phyloP scores from a whole-genome alignment of 2,797 vertebrate species.

The Characodon lateralis region DNA sequence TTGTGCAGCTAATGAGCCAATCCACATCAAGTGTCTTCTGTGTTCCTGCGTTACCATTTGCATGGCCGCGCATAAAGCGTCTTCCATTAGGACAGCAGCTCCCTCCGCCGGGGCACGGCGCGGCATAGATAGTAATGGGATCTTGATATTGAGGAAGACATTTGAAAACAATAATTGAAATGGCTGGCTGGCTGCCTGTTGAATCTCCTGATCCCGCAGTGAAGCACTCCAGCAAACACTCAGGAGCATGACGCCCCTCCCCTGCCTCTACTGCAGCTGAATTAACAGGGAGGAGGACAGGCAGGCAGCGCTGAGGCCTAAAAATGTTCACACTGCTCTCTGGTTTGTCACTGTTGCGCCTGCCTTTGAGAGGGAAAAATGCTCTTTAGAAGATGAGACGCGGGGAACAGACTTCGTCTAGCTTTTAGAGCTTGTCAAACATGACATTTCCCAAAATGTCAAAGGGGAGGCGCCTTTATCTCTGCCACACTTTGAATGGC shows the following conservation, averaged over 20 bases:
- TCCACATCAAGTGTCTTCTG: conserved; percentile 60
- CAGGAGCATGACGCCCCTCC: conserved; percentile 40
- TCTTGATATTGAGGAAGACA: conserved; percentile 75
- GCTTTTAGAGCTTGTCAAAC: conserved; percentile 66
- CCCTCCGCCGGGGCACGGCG: conserved; percentile 40
- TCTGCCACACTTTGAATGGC: conserved; percentile 47
- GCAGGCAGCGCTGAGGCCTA: conserved; percentile 28
- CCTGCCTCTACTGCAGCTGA: conserved; percentile 12
- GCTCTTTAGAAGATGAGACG: conserved; percentile 57
- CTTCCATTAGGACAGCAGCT: conserved; percentile 55
- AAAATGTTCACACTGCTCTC: conserved; percentile 54
- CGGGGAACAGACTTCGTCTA: conserved; percentile 43
- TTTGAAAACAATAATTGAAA: conserved; percentile 80
- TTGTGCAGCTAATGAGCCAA: conserved; percentile 69
- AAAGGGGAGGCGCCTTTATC: conserved; percentile 58
- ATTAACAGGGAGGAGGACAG: conserved; percentile 47
- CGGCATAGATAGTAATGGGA: conserved; percentile 70
- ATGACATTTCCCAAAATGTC: conserved; percentile 71
- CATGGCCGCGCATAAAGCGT: conserved; percentile 64
- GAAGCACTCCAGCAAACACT: conserved; percentile 70
- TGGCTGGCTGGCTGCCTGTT: conserved; percentile 59
- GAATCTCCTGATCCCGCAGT: conserved; percentile 62
- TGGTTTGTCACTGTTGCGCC: conserved; percentile 50
- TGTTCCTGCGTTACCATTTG: conserved; percentile 56
- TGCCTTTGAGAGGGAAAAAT: conserved; percentile 49